Base-by-base conservation (phyloP, 2,113 vertebrate genomes). In the Butorides virescens region DNA sequence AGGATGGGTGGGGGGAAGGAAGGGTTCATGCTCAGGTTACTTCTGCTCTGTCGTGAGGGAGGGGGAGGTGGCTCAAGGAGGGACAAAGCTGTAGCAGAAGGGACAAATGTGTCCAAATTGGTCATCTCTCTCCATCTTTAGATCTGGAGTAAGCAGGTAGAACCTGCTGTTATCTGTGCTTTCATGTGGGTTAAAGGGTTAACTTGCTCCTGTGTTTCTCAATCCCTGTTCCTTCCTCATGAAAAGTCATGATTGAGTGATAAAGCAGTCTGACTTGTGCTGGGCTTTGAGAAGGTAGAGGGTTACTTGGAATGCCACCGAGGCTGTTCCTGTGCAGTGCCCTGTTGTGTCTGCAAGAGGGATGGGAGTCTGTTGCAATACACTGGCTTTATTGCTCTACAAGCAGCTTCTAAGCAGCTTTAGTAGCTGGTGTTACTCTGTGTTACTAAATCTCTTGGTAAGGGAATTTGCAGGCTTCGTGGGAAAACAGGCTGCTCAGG, bases 131-230 rank as follows among this genome's bases (percentile, higher is more conserved):
- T 76, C 44, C 32, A 39, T 75, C 67, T 88, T 63, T 19, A 67
- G 36, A 68, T 91, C 76, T 91, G n/a, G 76, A 87, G 32, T 34
- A 62, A 92, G 58, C 92, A 85, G 84, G 96, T 91, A 85, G 53
- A 95, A 93, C 92, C 71, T 95, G 91, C 67, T 91, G 53, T 25
- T 92, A 71, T 94, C 52, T 82, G 65, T 88, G 44, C 70, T 81
- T 96, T 97, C 80, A 50, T 87, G 80, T 93, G 86, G 80, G 70
- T 66, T 92, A 91, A 91, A 87, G 91, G 53, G 91, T 95, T 95
- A 92, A 92, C 72, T 93, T 93, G 26, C 83, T 85, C 30, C 44
- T 0, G 2, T 66, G 53, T 97, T 96, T 95, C 96, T 96, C 95
- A 96, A 95, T 95, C 80, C 29, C 12, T 61, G 71, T 92, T 92